These are phyloP conservation scores for Bufo gargarizans DNA, from an alignment of 2,113 vertebrate species.

Conservation along the genomic window DNA sequence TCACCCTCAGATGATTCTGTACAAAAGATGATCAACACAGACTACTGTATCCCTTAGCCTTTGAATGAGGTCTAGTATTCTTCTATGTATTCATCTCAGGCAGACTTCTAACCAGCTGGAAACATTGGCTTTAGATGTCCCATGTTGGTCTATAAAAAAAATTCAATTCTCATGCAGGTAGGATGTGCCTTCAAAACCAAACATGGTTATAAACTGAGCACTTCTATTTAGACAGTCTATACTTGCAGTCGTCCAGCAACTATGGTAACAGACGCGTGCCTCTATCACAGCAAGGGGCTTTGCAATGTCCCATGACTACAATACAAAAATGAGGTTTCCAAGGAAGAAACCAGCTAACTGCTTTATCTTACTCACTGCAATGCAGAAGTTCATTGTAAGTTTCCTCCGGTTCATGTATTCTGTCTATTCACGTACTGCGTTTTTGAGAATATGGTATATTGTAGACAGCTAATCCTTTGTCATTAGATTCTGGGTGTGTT, in stretches of 20 bases:
- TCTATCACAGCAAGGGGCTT: conserved; percentile 1
- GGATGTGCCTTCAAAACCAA: neutral
- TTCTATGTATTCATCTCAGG: conserved; percentile 19
- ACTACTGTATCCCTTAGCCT: conserved; percentile 6
- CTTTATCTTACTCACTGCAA: neutral
- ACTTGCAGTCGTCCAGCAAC: neutral
- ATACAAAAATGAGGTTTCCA: neutral
- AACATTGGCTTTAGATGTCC: neutral
- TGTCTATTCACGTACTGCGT: neutral
- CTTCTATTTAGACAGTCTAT: neutral
- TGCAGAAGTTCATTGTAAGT: neutral
- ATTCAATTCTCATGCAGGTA: conserved; percentile 11
- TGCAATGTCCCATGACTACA: neutral
- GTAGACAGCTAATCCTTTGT: neutral
- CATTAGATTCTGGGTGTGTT: neutral
- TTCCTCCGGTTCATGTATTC: neutral
- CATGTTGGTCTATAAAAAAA: neutral
- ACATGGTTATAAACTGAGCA: neutral
- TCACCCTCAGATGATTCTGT: conserved; percentile 44
- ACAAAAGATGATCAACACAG: conserved; percentile 28
- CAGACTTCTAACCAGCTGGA: conserved; percentile 24
- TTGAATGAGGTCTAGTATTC: conserved; percentile 8
- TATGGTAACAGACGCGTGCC: conserved; percentile 34
- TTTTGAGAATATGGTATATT: neutral
- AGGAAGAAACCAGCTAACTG: neutral